Evolutionary conservation across 2,888 invertebrate species (phyloP).

Genomic region (Eulithis prunata): DNA sequence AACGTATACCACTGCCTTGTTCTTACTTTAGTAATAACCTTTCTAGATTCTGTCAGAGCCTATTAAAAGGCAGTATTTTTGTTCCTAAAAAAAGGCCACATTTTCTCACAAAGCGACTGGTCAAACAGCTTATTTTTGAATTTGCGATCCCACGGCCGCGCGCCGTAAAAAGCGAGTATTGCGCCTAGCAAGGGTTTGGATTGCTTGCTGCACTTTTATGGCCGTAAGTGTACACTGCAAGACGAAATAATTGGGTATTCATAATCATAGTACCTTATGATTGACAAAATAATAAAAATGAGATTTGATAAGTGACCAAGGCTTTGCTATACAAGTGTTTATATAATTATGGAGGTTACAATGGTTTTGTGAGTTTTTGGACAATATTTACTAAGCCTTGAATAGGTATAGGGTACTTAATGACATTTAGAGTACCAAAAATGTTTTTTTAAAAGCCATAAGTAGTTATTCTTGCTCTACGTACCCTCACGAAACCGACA

Average conservation of each 20-base stretch:
- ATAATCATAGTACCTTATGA: no score
- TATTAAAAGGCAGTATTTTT: slow-evolving; percentile 17
- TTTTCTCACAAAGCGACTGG: slow-evolving; percentile 32
- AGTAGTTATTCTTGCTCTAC: no score
- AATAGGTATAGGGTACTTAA: no score
- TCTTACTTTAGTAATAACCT: neutral
- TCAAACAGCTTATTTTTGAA: slow-evolving; percentile 46
- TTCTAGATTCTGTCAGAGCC: slow-evolving; percentile 1
- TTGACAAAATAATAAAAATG: no score
- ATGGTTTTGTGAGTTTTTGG: no score
- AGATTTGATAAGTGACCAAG: no score
- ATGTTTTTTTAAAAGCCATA: no score
- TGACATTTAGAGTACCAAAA: no score
- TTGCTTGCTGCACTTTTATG: slow-evolving; percentile 51
- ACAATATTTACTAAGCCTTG: no score
- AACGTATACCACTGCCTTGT: neutral
- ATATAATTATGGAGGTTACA: no score
- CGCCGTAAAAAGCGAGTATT: slow-evolving; percentile 60
- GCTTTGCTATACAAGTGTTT: no score
- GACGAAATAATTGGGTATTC: slow-evolving; percentile 20
- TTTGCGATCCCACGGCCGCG: slow-evolving; percentile 56
- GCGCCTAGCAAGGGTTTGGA: slow-evolving; percentile 49
- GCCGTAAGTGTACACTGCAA: slow-evolving; percentile 42
- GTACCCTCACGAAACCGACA: neutral
- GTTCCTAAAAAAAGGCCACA: slow-evolving; percentile 20